Evolutionary conservation across 2,113 vertebrate genomes (phyloP), one percentile per base, ranked within the genome.

Genomic region (Nipponia nippon): DNA sequence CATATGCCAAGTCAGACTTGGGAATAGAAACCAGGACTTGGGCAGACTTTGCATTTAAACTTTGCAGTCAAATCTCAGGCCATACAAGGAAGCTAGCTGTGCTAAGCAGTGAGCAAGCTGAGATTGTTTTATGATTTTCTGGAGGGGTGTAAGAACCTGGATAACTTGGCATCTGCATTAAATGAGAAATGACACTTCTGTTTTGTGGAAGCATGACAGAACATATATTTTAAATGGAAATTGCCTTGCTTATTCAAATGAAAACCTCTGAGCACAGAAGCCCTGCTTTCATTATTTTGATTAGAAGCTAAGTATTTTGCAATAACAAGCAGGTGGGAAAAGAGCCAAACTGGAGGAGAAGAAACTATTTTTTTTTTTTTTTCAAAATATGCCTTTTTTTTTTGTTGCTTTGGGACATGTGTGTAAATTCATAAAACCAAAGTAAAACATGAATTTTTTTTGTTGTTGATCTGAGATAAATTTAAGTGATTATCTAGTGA

Each of bases 141-240:
- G 40, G 69, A 82, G 34, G 53, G 47, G 5, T 59, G 8, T 40
- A 62, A 81, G 38, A 84, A 70, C 67, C 49, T 75, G 23, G 58
- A 7, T 89, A 89, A 75, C 29, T 67, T 81, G 63, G 80, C n/a
- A 62, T 70, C 59, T 87, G 67, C 29, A 42, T 73, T 93, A 80
- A 59, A 63, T 81, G 59, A 93, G 69, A 63, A 92, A 80, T 67
- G 50, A 66, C n/a, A 17, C 70, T 26, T 62, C 72, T 92, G 38
- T 81, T 95, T 73, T 22, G 50, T 90, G 79, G 63, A 92, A 92
- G 47, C 67, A 56, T 47, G 72, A 44, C n/a, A 89, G 83, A 94
- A 89, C 61, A 63, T 97, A 71, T 4, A 95, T 97, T 93, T 89
- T 84, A 93, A 90, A 93, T 92, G 80, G 86, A 92, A 95, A 93